A percentile compares a stretch with the other conserved stretches of the same genome.
phyloP scores from a whole-genome alignment of 2,888 invertebrate genomes.

The Pecten maximus region DNA sequence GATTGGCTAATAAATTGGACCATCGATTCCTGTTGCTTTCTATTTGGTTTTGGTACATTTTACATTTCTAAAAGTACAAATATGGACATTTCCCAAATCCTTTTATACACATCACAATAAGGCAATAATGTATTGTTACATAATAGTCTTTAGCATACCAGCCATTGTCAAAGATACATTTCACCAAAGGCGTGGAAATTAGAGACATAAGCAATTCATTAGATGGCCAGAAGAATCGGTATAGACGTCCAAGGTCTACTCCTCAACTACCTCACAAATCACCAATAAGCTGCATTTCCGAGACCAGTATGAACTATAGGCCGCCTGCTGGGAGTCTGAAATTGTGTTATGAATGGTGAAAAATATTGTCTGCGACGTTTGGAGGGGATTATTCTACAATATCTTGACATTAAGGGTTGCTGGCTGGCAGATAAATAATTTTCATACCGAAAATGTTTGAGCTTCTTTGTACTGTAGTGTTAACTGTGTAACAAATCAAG shows the following conservation, averaged over 20 bases:
- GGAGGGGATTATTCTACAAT: not conserved
- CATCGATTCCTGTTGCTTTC: no score
- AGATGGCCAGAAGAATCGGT: not conserved
- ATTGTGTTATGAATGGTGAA: not conserved
- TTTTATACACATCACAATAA: no score
- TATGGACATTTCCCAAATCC: no score
- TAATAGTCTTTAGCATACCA: not conserved
- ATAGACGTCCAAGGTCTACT: not conserved
- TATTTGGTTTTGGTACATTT: no score
- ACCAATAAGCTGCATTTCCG: not conserved
- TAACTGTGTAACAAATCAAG: not conserved
- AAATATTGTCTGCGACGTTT: not conserved
- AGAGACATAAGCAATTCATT: not conserved
- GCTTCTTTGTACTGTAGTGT: not conserved
- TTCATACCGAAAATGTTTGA: not conserved
- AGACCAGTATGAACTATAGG: not conserved
- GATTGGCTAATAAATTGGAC: no score
- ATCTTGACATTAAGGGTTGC: slow-evolving; percentile 3
- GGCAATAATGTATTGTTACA: no score
- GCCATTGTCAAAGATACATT: not conserved
- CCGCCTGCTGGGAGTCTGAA: not conserved
- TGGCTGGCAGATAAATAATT: slow-evolving; percentile 4
- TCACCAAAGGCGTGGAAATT: not conserved
- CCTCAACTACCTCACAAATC: not conserved
- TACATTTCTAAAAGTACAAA: no score